Evolutionary conservation across 2,888 invertebrate genomes (phyloP).

Genomic region (Chydorus sphaericus): DNA sequence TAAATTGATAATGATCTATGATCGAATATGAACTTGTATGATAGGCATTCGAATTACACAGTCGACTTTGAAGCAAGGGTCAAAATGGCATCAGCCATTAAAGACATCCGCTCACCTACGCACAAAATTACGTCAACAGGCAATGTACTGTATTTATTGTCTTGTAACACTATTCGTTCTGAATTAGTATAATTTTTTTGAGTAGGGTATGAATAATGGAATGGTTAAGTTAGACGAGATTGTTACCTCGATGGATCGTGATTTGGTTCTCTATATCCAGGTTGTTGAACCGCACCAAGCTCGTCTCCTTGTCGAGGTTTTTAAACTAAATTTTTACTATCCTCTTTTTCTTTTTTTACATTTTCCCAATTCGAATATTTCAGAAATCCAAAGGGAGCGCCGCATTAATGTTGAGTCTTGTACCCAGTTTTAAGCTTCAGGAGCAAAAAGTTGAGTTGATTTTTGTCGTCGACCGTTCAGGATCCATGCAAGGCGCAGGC

Average conservation of each 20-base stretch:
- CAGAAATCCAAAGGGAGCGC: slow-evolving; percentile 19
- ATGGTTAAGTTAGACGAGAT: background rate
- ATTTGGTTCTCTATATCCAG: background rate
- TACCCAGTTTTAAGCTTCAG: slow-evolving; percentile 28
- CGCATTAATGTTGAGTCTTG: slow-evolving; percentile 30
- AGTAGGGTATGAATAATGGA: background rate
- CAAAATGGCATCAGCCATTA: background rate
- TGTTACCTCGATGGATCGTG: background rate
- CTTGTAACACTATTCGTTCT: background rate
- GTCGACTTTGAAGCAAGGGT: background rate
- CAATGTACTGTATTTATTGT: background rate
- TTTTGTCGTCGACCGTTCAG: slow-evolving; percentile 29
- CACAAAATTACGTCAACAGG: background rate
- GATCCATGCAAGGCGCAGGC: slow-evolving; percentile 28
- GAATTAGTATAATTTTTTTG: too few relatives aligned
- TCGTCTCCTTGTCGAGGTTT: background rate
- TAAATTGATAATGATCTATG: too few relatives aligned
- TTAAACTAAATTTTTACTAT: background rate
- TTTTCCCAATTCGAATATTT: too few relatives aligned
- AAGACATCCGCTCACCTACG: background rate
- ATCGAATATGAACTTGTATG: too few relatives aligned
- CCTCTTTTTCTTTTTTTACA: too few relatives aligned
- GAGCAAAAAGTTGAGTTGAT: slow-evolving; percentile 23
- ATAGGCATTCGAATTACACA: background rate
- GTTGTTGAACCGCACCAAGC: slow-evolving; percentile 1